These are phyloP conservation scores for Monomorium pharaonis DNA, from an alignment of 1,140 invertebrate species.

Conservation along the genomic window DNA sequence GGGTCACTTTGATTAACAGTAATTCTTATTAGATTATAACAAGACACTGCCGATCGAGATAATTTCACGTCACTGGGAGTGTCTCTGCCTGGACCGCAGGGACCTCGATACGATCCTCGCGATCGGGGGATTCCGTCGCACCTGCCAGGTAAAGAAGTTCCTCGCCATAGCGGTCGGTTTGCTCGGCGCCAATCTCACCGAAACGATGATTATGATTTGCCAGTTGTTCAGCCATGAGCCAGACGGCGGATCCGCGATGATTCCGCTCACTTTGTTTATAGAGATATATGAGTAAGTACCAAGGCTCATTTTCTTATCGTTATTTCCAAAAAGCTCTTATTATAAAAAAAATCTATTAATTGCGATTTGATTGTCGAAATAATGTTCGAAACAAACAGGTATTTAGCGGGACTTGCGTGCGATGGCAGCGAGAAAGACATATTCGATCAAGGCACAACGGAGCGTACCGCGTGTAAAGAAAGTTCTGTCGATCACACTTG, in stretches of 20 bases:
- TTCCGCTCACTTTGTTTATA: slow-evolving; percentile 90
- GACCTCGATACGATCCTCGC: slow-evolving; percentile 79
- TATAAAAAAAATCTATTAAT: background rate
- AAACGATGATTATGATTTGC: slow-evolving; percentile 93
- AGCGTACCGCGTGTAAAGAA: slow-evolving; percentile 50
- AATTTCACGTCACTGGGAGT: slow-evolving; percentile 78
- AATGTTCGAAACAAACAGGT: slow-evolving; percentile 67
- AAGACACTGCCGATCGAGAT: slow-evolving; percentile 77
- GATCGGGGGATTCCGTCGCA: slow-evolving; percentile 80
- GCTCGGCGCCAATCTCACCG: slow-evolving; percentile 79
- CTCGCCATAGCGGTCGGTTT: slow-evolving; percentile 81
- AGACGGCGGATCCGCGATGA: slow-evolving; percentile 92
- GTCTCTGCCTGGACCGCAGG: slow-evolving; percentile 78
- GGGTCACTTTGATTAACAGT: background rate
- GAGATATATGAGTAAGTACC: slow-evolving; percentile 87
- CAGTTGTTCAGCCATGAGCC: slow-evolving; percentile 93
- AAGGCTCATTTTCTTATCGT: too few relatives aligned
- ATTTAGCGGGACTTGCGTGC: slow-evolving; percentile 79
- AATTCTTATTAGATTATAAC: slow-evolving; percentile 78
- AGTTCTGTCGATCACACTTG: slow-evolving; percentile 34
- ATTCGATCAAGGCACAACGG: slow-evolving; percentile 59
- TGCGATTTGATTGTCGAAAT: background rate
- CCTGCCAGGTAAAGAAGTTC: slow-evolving; percentile 83
- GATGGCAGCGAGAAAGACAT: slow-evolving; percentile 74
- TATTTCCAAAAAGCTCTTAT: too few relatives aligned